Evolutionary conservation across 1,140 invertebrate genomes (phyloP).

Genomic region (Formica selysi): DNA sequence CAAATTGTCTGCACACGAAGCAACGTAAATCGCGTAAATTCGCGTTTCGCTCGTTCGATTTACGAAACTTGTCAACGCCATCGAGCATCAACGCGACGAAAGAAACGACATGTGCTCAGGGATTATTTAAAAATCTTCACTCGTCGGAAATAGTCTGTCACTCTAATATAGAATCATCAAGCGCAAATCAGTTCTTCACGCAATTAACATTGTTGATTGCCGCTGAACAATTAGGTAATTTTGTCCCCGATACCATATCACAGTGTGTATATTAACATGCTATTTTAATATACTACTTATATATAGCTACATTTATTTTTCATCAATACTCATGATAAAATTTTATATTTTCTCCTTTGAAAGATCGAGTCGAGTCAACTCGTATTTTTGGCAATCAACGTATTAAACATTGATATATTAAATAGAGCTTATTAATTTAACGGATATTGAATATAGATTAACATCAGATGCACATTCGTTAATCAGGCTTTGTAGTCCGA

Average conservation of each 20-base stretch:
- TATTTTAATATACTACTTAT: too few relatives aligned
- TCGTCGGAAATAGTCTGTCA: neutral
- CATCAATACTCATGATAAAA: too few relatives aligned
- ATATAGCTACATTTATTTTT: too few relatives aligned
- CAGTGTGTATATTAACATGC: too few relatives aligned
- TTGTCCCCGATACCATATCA: too few relatives aligned
- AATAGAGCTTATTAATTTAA: conserved; percentile 22
- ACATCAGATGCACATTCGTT: neutral
- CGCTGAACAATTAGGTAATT: too few relatives aligned
- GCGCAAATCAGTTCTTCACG: neutral
- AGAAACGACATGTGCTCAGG: conserved; percentile 55
- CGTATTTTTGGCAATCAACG: too few relatives aligned
- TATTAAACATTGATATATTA: neutral
- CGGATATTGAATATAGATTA: conserved; percentile 4
- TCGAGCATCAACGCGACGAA: neutral
- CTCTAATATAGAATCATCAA: neutral
- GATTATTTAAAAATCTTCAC: conserved; percentile 58
- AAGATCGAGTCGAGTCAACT: too few relatives aligned
- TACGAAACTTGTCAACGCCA: neutral
- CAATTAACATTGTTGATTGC: too few relatives aligned
- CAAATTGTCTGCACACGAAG: conserved; percentile 29
- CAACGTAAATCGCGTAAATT: conserved; percentile 1
- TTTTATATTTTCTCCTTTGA: too few relatives aligned
- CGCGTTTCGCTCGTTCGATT: neutral
- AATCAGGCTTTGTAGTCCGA: neutral